A percentile compares a stretch with the other conserved stretches of the same genome.
Evolutionary conservation across 2,888 invertebrate species (phyloP).

Genomic region (Scrobipalpa atriplicella): DNA sequence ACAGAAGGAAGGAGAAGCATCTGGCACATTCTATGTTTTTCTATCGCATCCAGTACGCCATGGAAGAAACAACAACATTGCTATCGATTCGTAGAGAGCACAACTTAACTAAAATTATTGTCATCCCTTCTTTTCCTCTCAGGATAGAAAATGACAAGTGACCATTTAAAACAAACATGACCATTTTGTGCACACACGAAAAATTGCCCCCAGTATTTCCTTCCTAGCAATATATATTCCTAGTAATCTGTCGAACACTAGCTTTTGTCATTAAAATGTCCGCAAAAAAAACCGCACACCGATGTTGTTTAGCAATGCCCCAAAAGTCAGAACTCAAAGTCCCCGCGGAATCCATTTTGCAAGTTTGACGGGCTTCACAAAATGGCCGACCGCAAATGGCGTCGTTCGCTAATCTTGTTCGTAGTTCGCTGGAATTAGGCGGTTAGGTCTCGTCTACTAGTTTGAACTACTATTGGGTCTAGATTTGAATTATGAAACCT

Average conservation of each 20-base stretch:
- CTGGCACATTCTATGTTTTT: too few relatives aligned
- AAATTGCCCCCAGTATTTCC: too few relatives aligned
- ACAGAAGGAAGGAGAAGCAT: too few relatives aligned
- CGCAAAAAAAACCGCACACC: not conserved
- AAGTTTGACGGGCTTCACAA: slow-evolving; percentile 72
- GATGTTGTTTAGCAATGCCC: not conserved
- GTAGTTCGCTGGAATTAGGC: slow-evolving; percentile 38
- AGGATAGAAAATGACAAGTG: too few relatives aligned
- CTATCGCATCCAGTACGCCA: too few relatives aligned
- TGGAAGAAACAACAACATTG: too few relatives aligned
- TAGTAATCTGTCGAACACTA: not conserved
- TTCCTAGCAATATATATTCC: too few relatives aligned
- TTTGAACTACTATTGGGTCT: not conserved
- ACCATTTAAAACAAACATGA: too few relatives aligned
- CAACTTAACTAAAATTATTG: too few relatives aligned
- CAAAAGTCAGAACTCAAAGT: slow-evolving; percentile 15
- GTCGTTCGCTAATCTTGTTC: slow-evolving; percentile 67
- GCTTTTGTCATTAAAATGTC: not conserved
- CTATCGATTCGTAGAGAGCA: too few relatives aligned
- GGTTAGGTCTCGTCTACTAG: not conserved
- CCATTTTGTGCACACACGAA: too few relatives aligned
- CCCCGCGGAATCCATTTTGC: slow-evolving; percentile 68
- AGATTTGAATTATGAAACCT: not conserved
- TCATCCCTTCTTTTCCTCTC: too few relatives aligned
- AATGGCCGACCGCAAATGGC: slow-evolving; percentile 68